Evolutionary conservation across 2,888 invertebrate species (phyloP), one percentile per base, ranked within the genome.

Genomic region (Andrena trimmerana): DNA sequence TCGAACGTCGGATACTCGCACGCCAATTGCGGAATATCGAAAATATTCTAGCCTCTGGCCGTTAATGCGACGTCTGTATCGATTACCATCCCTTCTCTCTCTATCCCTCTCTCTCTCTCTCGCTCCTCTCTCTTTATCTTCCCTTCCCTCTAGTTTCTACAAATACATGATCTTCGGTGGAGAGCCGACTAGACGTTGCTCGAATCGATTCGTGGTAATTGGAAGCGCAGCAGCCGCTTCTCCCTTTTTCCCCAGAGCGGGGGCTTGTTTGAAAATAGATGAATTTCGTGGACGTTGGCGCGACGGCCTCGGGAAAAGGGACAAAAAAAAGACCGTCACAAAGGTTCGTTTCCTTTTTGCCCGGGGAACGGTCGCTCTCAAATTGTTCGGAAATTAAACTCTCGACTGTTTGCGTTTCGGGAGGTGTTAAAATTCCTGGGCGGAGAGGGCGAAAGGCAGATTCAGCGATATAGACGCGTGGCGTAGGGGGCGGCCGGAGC

Each of bases 371-470:
- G 36, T 60, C 59, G 29, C 42, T 48, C 29, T 29, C 24, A 36
- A 52, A 76, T 62, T 48, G 59, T 77, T 76, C 67, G 67, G 42
- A 78, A 76, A 78, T 67, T 67, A 67, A 78, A 68, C 67, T 77
- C 62, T 20, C 36, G n/a, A 24, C 27, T 52, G 29, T 76, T 60
- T 16, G 2, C 31, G 52, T 33, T 59, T 75, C 50, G 27, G 42
- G 66, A 62, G 67, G 36, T 76, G 52, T 60, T 50, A 42, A 76
- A 75, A 67, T 67, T 68, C 24, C 27, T 36, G 29, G 2, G 7
- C 33, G n/a, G 20, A 13, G 20, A 2, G 33, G 2, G 50, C 29
- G 36, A 10, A 50, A 52, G 20, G 16, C 27, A 24, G 33, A 60
- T 60, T 42, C 24, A 20, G 29, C 76, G 66, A 66, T 73, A 48